Base-by-base conservation (phyloP, 2,797 vertebrate species). In the Lutjanus campechanus region DNA sequence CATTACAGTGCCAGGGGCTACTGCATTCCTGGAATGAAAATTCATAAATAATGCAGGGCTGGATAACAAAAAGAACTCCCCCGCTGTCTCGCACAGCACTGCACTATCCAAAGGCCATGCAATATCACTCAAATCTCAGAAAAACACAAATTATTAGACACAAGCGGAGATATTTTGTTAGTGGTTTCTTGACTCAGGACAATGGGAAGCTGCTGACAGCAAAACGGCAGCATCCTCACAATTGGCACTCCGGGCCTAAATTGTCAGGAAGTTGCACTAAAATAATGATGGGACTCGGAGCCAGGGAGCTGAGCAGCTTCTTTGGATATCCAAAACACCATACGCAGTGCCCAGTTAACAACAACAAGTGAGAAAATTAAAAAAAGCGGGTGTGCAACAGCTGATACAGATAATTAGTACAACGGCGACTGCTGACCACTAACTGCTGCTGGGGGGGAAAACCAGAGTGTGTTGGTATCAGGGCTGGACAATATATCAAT, bases 41-140 rank as follows among this genome's bases (percentile, higher is more conserved):
- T 92, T 93, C 86, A 94, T 95, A 94, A 95, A 95, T 95, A 95
- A 95, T 95, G 93, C 94, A 95, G 70, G 69, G 72, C 76, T 89
- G 88, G 92, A 93, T 94, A 94, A 95, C 91, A 93, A 94, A 94
- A 95, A 93, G 88, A 91, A 92, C 88, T 88, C 88, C 90, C 92
- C 91, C 72, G 80, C 91, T 84, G 89, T 88, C 90, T 92, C 75
- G 13, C 89, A 87, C 87, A 86, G 88, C 71, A 83, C 76, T 71
- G 85, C 74, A 56, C 85, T 88, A 87, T 92, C 91, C 84, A 90
- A 91, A 92, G 91, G 89, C 93, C 87, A 88, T 74, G 84, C 88
- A 85, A 86, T 92, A 91, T 91, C 89, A 85, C 87, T 91, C 87
- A 89, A 92, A 92, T 88, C 85, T 90, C 85, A 84, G 86, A 78